These are phyloP conservation scores for Oceanites oceanicus DNA, from an alignment of 2,113 vertebrate genomes.

Conservation along the genomic window DNA sequence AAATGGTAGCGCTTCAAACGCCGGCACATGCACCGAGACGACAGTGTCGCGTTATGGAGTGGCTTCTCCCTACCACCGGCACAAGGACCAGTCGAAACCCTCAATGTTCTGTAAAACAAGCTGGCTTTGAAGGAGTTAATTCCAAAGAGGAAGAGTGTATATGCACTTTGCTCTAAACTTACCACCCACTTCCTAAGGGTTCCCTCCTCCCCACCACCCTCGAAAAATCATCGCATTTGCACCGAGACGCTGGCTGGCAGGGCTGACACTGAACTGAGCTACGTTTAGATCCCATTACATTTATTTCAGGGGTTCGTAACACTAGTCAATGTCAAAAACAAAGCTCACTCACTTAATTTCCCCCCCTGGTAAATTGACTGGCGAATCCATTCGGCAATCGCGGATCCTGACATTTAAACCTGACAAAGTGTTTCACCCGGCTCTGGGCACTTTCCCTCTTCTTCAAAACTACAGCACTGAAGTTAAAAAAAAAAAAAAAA, in stretches of 20 bases:
- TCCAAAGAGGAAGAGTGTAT: slow-evolving; percentile 73
- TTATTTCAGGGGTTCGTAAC: neutral
- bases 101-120: neutral
- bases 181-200: slow-evolving; percentile 78
- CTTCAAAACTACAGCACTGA: slow-evolving; percentile 29
- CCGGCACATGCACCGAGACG: neutral
- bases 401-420: neutral
- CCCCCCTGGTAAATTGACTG: slow-evolving; percentile 64
- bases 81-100: neutral
- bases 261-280: slow-evolving; percentile 69
- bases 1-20: neutral
- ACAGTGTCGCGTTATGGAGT: neutral
- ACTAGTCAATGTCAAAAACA: slow-evolving; percentile 50
- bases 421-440: neutral
- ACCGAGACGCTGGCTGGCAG: slow-evolving; percentile 14
- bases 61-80: slow-evolving; percentile 6
- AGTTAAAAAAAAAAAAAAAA: too few species aligned
- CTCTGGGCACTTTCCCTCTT: neutral
- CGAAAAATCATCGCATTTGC: slow-evolving; percentile 37
- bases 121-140: slow-evolving; percentile 78
- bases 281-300: slow-evolving; percentile 51
- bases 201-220: slow-evolving; percentile 59
- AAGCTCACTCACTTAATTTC: slow-evolving; percentile 62
- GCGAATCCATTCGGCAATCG: slow-evolving; percentile 48
- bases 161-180: slow-evolving; percentile 79